Evolutionary conservation across 2,888 invertebrate genomes (phyloP).

Genomic region (Drosophila mettleri): DNA sequence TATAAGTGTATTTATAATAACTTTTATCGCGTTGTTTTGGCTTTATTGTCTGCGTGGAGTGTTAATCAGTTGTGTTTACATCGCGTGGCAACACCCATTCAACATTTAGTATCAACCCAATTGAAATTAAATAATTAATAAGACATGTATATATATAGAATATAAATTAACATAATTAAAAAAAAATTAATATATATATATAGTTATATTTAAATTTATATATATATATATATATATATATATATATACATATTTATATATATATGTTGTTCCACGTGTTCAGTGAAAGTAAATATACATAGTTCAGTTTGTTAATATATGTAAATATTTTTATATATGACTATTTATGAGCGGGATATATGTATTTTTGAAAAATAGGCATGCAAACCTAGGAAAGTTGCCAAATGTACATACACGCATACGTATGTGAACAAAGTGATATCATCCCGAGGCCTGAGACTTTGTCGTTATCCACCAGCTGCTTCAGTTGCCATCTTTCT

Average conservation of each 20-base stretch:
- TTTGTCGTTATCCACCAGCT: constrained; percentile 7
- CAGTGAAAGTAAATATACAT: constrained; percentile 6
- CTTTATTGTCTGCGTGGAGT: neutral
- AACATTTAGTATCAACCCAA: neutral
- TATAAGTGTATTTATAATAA: neutral
- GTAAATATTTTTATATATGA: constrained; percentile 9
- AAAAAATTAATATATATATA: neutral
- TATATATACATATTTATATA: neutral
- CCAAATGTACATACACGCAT: neutral
- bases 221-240: neutral
- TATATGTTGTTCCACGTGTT: neutral
- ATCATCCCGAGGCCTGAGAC: constrained; percentile 30
- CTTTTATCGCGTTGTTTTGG: constrained; percentile 7
- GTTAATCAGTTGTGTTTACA: constrained; percentile 9
- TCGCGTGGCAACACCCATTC: constrained; percentile 31
- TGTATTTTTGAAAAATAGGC: constrained; percentile 18
- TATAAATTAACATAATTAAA: no score
- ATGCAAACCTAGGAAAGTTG: constrained; percentile 6
- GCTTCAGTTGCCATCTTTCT: constrained; percentile 15
- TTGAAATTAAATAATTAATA: constrained; percentile 4
- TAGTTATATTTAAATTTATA: neutral
- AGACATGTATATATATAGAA: neutral
- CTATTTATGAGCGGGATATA: constrained; percentile 3
- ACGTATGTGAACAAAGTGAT: constrained; percentile 32
- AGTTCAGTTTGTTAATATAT: neutral